phyloP scores from a whole-genome alignment of 2,888 invertebrate genomes.

The Uloborus plumipes region DNA sequence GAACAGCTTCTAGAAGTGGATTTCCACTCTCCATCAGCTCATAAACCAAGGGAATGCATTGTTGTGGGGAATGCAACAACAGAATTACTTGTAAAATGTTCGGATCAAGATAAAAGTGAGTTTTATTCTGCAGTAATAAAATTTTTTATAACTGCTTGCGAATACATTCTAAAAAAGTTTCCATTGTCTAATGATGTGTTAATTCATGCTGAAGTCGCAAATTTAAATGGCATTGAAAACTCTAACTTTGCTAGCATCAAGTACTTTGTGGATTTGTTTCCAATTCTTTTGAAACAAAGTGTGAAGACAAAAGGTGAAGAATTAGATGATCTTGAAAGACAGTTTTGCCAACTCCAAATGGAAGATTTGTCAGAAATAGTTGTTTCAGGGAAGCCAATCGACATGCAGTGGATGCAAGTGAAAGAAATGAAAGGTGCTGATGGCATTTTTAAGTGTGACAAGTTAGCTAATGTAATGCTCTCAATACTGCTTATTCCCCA shows the following conservation, averaged over 20 bases:
- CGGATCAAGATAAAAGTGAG: not conserved
- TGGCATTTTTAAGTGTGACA: too few relatives aligned
- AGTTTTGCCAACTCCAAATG: too few relatives aligned
- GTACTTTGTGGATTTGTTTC: not conserved
- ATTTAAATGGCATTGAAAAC: not conserved
- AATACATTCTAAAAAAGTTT: not conserved
- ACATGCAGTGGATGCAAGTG: too few relatives aligned
- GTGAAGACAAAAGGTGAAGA: too few relatives aligned
- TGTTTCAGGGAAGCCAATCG: too few relatives aligned
- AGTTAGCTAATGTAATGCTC: not conserved
- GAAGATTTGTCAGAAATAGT: too few relatives aligned
- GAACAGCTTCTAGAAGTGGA: not conserved
- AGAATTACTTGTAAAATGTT: not conserved
- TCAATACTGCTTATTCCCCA: not conserved
- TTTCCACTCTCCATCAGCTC: not conserved
- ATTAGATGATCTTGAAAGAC: too few relatives aligned
- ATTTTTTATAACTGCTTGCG: not conserved
- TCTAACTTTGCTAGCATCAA: not conserved
- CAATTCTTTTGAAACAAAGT: not conserved
- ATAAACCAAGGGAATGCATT: not conserved
- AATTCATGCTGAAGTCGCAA: not conserved
- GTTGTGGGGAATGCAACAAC: not conserved
- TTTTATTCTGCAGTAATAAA: not conserved
- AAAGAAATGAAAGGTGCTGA: too few relatives aligned
- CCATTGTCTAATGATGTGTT: not conserved